Conservation (phyloP, 2,797 vertebrate species). For the Carduelis carduelis region DNA sequence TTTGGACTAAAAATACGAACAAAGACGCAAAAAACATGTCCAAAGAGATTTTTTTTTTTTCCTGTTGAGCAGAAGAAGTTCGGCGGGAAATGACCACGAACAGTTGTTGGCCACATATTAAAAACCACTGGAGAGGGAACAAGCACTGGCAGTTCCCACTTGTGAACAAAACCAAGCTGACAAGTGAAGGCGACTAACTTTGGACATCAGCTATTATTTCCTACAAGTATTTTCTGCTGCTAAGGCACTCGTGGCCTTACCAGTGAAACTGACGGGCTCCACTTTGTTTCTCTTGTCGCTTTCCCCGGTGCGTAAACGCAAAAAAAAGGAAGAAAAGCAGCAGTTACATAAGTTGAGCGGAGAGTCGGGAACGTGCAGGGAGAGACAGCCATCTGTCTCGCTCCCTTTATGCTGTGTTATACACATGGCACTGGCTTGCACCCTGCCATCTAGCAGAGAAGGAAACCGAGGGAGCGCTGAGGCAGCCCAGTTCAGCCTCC, state of each 20-base stretch:
- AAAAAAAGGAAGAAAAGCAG: neutral
- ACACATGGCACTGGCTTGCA: constrained; percentile 8
- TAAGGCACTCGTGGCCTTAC: neutral
- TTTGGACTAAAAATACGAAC: neutral
- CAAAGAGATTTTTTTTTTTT: neutral
- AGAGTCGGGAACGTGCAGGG: neutral
- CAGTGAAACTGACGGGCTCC: neutral
- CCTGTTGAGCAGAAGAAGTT: neutral
- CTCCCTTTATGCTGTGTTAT: neutral
- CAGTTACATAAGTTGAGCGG: neutral
- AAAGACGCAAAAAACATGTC: neutral
- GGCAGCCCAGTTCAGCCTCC: neutral
- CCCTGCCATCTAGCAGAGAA: neutral
- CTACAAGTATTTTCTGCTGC: neutral
- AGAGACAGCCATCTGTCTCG: constrained; percentile 12
- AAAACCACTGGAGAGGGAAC: constrained; percentile 21
- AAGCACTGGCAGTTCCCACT: constrained; percentile 11
- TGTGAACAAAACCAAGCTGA: neutral
- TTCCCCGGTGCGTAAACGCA: neutral
- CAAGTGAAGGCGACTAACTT: constrained; percentile 18
- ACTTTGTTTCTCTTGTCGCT: neutral
- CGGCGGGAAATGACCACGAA: constrained; percentile 9
- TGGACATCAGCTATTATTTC: neutral
- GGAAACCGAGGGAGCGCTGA: neutral
- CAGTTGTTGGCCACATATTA: constrained; percentile 1